Conservation (phyloP, 2,797 vertebrate genomes). For the Centroberyx gerrardi region DNA sequence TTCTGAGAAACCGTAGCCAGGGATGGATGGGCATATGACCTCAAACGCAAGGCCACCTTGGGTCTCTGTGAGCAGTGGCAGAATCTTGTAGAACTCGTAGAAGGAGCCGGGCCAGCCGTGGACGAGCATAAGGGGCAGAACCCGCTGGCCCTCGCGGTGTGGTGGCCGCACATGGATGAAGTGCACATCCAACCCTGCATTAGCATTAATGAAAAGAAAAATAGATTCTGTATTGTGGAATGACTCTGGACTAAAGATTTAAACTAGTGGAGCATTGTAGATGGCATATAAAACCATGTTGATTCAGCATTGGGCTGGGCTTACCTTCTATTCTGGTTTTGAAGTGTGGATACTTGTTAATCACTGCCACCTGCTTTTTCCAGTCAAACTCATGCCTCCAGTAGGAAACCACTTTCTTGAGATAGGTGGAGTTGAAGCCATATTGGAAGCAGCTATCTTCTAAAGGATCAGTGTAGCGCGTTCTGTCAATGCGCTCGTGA, state of each 20-base stretch:
- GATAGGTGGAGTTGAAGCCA: constrained; percentile 88
- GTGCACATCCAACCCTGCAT: constrained; percentile 89
- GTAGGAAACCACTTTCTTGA: constrained; percentile 88
- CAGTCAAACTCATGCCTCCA: constrained; percentile 92
- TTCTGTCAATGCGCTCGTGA: constrained; percentile 86
- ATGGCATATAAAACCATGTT: not conserved
- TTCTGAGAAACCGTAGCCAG: constrained; percentile 92
- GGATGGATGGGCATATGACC: constrained; percentile 93
- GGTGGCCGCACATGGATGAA: constrained; percentile 89
- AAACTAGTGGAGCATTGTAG: not conserved
- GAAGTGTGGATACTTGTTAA: constrained; percentile 93
- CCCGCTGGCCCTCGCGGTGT: constrained; percentile 71
- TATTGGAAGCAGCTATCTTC: constrained; percentile 89
- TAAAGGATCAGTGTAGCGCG: constrained; percentile 83
- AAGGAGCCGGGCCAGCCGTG: constrained; percentile 95
- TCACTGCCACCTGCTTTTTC: constrained; percentile 87
- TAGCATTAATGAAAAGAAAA: not conserved
- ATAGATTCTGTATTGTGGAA: not conserved
- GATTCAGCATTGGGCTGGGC: not conserved
- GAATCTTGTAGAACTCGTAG: constrained; percentile 92
- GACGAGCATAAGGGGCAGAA: constrained; percentile 89
- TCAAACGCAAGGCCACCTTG: constrained; percentile 84
- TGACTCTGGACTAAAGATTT: not conserved
- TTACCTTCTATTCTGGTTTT: constrained; percentile 93
- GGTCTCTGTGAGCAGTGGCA: constrained; percentile 88